Evolutionary conservation across 2,113 vertebrate species (phyloP).

Genomic region (Nothocercus julius): DNA sequence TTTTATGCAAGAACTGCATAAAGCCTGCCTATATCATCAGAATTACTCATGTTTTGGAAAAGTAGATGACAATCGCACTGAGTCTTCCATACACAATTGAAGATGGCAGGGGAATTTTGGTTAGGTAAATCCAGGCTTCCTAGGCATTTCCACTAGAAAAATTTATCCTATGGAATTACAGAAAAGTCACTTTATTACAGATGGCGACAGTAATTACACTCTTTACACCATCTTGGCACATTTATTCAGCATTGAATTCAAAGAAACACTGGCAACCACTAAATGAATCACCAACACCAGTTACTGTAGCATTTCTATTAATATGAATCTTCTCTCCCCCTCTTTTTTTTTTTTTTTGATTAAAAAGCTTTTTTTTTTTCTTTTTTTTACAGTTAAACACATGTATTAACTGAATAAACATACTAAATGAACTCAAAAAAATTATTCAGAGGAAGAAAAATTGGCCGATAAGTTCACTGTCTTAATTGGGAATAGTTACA

Average conservation of each 20-base stretch:
- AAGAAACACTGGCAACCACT: background rate
- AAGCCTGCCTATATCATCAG: background rate
- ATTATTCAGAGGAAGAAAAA: background rate
- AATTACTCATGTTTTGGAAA: background rate
- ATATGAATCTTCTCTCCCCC: background rate
- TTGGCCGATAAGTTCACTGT: background rate
- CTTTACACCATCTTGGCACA: background rate
- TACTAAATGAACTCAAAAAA: background rate
- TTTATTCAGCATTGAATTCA: background rate
- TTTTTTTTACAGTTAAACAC: background rate
- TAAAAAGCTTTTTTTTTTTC: too few species aligned
- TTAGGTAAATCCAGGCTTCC: background rate
- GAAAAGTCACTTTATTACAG: background rate
- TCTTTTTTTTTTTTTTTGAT: too few species aligned
- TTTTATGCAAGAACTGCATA: background rate
- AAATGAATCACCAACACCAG: background rate
- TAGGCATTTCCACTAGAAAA: background rate
- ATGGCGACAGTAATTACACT: background rate
- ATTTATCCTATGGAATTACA: background rate
- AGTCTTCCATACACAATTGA: background rate
- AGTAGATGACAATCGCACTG: background rate
- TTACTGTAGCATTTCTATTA: background rate
- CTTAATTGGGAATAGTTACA: background rate
- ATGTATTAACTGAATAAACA: background rate
- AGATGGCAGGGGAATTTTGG: background rate